Conservation (phyloP, 2,888 invertebrate species). For the Spodoptera exigua region DNA sequence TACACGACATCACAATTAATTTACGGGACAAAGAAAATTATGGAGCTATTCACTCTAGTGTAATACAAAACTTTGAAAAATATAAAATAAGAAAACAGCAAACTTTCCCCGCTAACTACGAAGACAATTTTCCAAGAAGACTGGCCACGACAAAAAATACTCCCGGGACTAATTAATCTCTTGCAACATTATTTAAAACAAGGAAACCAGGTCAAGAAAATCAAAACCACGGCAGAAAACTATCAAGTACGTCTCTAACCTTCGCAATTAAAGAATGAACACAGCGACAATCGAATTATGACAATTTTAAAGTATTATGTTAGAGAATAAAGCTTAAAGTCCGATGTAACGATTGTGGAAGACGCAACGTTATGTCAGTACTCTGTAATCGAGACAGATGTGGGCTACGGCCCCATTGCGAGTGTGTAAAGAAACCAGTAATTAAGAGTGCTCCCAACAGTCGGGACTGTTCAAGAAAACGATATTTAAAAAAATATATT, state of each 20-base stretch:
- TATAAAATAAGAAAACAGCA: slow-evolving; percentile 9
- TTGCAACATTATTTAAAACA: slow-evolving; percentile 78
- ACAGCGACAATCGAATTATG: slow-evolving; percentile 43
- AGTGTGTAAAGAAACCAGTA: slow-evolving; percentile 67
- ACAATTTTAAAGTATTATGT: slow-evolving; percentile 36
- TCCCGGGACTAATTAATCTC: slow-evolving; percentile 77
- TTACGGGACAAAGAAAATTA: no score
- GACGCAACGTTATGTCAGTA: slow-evolving; percentile 63
- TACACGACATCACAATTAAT: no score
- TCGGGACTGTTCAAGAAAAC: slow-evolving; percentile 66
- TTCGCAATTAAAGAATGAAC: slow-evolving; percentile 59
- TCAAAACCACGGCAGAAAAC: slow-evolving; percentile 76
- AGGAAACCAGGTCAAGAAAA: slow-evolving; percentile 85
- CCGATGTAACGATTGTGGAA: slow-evolving; percentile 44
- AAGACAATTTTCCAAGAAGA: slow-evolving; percentile 44
- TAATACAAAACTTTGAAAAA: not conserved
- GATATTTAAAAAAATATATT: slow-evolving; percentile 63
- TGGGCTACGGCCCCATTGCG: slow-evolving; percentile 74
- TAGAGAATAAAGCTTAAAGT: slow-evolving; percentile 66
- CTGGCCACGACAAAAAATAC: slow-evolving; percentile 64
- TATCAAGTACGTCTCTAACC: slow-evolving; percentile 64
- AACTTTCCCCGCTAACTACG: slow-evolving; percentile 22
- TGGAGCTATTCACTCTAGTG: not conserved
- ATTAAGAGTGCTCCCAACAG: slow-evolving; percentile 72
- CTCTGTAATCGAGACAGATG: slow-evolving; percentile 75